Percentiles rank a stretch among this genome's conserved stretches.
Evolutionary conservation across 64 coral and sea anemone species (phyloP).

Genomic region (Acropora yongei): DNA sequence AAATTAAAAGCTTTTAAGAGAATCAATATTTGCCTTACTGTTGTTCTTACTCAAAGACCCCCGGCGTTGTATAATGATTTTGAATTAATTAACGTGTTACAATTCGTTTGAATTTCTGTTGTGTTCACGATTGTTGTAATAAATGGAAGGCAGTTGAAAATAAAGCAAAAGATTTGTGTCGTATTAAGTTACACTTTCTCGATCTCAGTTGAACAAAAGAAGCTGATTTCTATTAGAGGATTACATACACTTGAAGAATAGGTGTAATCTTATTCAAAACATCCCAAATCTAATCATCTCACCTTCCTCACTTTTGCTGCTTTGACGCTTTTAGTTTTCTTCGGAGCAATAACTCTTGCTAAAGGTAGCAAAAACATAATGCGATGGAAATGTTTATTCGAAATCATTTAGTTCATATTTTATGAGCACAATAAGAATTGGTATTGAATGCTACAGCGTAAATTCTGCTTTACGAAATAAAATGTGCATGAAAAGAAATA

Average conservation of each 20-base stretch:
- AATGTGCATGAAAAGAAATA: neutral
- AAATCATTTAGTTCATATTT: neutral
- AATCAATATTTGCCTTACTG: no score
- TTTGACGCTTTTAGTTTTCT: slow-evolving; percentile 66
- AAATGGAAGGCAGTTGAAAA: no score
- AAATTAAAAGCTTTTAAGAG: no score
- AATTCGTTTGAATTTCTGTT: no score
- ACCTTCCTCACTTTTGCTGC: slow-evolving; percentile 75
- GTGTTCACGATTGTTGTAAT: no score
- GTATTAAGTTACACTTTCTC: no score
- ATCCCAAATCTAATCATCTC: neutral
- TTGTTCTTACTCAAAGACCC: neutral
- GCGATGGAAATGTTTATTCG: neutral
- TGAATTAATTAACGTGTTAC: neutral
- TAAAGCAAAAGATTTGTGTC: no score
- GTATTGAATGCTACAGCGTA: no score
- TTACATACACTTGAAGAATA: no score
- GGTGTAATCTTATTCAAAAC: no score
- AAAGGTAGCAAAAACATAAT: neutral
- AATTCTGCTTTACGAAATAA: neutral
- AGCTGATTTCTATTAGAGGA: no score
- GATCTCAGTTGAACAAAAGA: no score
- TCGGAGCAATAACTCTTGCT: slow-evolving; percentile 66
- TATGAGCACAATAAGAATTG: neutral
- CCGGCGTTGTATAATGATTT: neutral